Evolutionary conservation across 2,888 invertebrate genomes (phyloP).

Genomic region (Hirtodrosophila confusa): DNA sequence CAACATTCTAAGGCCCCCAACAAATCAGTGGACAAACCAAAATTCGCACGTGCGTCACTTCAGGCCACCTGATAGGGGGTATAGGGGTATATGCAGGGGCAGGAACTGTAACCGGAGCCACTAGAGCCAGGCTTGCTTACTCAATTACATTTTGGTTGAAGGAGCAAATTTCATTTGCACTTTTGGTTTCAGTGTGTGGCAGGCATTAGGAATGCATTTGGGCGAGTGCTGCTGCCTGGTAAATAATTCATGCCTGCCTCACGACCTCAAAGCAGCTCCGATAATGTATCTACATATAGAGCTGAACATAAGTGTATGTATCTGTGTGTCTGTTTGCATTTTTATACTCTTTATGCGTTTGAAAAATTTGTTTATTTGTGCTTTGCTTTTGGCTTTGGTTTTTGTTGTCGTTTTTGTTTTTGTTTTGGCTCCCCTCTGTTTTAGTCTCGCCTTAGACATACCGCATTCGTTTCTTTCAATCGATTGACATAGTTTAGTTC

Average conservation of each 20-base stretch:
- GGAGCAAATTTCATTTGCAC: constrained; percentile 66
- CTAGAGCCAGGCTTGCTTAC: neutral
- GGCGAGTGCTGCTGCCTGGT: constrained; percentile 40
- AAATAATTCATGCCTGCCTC: constrained; percentile 48
- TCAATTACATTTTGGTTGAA: constrained; percentile 28
- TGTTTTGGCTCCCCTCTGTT: constrained; percentile 2
- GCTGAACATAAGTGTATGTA: neutral
- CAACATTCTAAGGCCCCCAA: neutral
- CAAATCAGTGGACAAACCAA: constrained; percentile 22
- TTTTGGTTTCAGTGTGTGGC: constrained; percentile 27
- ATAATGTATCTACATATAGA: constrained; percentile 43
- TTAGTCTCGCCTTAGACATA: constrained; percentile 34
- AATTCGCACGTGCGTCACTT: constrained; percentile 17
- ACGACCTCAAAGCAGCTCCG: constrained; percentile 18
- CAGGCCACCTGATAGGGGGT: no score
- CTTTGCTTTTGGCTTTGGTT: constrained; percentile 27
- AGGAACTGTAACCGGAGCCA: no score
- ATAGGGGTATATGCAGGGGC: no score
- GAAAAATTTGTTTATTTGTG: constrained; percentile 28
- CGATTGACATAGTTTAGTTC: constrained; percentile 79
- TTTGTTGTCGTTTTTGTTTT: constrained; percentile 16
- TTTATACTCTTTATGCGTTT: constrained; percentile 47
- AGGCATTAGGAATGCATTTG: constrained; percentile 72
- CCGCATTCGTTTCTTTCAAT: constrained; percentile 64
- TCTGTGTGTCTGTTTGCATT: constrained; percentile 23